Evolutionary conservation across 2,113 vertebrate species (phyloP).

Genomic region (Pantherophis guttatus): DNA sequence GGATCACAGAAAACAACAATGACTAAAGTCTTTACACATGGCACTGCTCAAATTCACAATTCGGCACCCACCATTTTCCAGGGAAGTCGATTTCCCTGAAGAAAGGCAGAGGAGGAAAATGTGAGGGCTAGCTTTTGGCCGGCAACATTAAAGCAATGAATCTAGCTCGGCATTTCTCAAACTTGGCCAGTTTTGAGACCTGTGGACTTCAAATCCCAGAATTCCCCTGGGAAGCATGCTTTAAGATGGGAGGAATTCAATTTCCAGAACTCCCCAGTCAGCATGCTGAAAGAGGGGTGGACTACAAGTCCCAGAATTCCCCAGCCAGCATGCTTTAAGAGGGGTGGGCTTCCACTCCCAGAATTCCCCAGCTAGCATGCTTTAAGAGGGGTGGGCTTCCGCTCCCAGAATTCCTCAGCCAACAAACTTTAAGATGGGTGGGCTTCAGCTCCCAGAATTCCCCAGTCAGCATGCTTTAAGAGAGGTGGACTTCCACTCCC

Average conservation of each 20-base stretch:
- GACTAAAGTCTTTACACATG: fast-evolving
- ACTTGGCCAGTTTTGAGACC: not conserved
- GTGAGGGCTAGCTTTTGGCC: not conserved
- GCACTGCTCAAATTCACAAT: not conserved
- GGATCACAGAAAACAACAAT: not conserved
- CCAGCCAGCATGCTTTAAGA: too few relatives aligned
- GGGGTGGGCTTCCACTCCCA: too few relatives aligned
- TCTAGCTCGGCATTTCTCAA: not conserved
- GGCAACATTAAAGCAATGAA: not conserved
- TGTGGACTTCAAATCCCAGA: not conserved
- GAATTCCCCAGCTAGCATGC: too few relatives aligned
- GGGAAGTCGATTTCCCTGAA: not conserved
- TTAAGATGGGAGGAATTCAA: not conserved
- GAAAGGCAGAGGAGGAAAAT: not conserved
- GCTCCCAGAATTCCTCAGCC: not conserved
- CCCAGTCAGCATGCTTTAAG: not conserved
- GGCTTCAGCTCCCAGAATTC: not conserved
- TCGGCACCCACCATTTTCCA: not conserved
- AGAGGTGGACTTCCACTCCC: not conserved
- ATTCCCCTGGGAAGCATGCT: not conserved
- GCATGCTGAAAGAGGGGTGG: too few relatives aligned
- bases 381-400: not conserved
- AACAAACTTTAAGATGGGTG: not conserved
- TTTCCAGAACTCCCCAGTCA: not conserved
- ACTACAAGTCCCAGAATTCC: too few relatives aligned